phyloP scores from a whole-genome alignment of 2,113 vertebrate genomes.

The Gobio gobio region DNA sequence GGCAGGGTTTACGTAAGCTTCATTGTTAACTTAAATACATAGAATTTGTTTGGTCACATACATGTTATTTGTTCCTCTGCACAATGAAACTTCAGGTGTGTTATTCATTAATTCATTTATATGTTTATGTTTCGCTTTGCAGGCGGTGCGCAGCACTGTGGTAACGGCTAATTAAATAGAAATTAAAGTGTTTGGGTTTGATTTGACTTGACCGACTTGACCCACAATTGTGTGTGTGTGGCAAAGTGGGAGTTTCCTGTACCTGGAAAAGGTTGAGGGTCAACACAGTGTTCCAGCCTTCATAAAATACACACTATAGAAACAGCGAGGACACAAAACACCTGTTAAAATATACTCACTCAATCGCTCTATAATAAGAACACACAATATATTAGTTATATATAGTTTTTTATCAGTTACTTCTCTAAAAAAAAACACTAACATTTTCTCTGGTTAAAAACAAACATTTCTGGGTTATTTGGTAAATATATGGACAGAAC shows the following conservation, averaged over 20 bases:
- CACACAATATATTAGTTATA: neutral
- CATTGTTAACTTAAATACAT: slow-evolving; percentile 51
- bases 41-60: slow-evolving; percentile 62
- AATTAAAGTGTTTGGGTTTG: slow-evolving; percentile 62
- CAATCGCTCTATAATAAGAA: neutral
- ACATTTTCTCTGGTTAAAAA: no score
- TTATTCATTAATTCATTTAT: slow-evolving; percentile 46
- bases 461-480: no score
- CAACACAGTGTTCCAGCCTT: neutral
- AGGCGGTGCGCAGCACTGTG: slow-evolving; percentile 63
- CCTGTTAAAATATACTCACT: neutral
- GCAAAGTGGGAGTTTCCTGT: slow-evolving; percentile 49
- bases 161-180: slow-evolving; percentile 74
- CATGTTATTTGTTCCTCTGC: slow-evolving; percentile 12
- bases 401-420: no score
- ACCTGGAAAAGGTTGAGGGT: slow-evolving; percentile 35
- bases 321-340: neutral
- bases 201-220: slow-evolving; percentile 57
- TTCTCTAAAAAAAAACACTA: no score
- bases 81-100: slow-evolving; percentile 59
- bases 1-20: neutral
- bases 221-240: slow-evolving; percentile 28
- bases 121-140: slow-evolving; percentile 64
- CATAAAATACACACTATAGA: neutral
- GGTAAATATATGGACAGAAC: no score